Evolutionary conservation across 2,113 vertebrate genomes (phyloP).

Genomic region (Dissostichus mawsoni): DNA sequence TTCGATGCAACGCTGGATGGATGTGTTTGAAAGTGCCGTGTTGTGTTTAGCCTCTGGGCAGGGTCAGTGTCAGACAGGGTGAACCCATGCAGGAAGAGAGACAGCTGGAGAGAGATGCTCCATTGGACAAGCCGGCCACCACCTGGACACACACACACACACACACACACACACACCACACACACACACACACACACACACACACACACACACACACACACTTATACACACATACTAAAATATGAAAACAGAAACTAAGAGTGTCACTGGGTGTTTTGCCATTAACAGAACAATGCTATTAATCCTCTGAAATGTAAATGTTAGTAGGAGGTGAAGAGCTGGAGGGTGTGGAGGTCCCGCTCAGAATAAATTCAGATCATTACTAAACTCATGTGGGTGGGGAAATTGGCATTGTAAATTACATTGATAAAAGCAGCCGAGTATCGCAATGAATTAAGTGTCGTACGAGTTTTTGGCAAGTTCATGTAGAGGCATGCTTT

Average conservation of each 20-base stretch:
- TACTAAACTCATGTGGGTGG: slow-evolving; percentile 3
- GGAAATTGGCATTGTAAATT: not conserved
- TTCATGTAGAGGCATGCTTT: not conserved
- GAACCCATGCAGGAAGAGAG: slow-evolving; percentile 49
- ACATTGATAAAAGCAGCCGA: not conserved
- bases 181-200: too few relatives aligned
- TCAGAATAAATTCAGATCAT: slow-evolving; percentile 30
- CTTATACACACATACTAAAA: not conserved
- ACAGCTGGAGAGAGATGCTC: slow-evolving; percentile 62
- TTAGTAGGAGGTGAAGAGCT: slow-evolving; percentile 44
- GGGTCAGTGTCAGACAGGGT: slow-evolving; percentile 63
- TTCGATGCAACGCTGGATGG: slow-evolving; percentile 6
- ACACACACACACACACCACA: slow-evolving; percentile 18
- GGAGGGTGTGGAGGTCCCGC: slow-evolving; percentile 13
- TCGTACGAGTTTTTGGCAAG: not conserved
- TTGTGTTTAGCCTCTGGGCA: slow-evolving; percentile 58
- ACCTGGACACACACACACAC: slow-evolving; percentile 48
- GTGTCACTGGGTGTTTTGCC: slow-evolving; percentile 14
- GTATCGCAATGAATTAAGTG: not conserved
- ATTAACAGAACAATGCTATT: slow-evolving; percentile 17
- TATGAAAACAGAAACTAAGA: not conserved
- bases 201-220: slow-evolving; percentile 23
- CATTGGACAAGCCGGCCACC: slow-evolving; percentile 50
- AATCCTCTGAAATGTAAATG: slow-evolving; percentile 16
- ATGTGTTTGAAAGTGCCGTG: slow-evolving; percentile 28